phyloP scores from a whole-genome alignment of 2,797 vertebrate genomes.

The Labeo calbasu region DNA sequence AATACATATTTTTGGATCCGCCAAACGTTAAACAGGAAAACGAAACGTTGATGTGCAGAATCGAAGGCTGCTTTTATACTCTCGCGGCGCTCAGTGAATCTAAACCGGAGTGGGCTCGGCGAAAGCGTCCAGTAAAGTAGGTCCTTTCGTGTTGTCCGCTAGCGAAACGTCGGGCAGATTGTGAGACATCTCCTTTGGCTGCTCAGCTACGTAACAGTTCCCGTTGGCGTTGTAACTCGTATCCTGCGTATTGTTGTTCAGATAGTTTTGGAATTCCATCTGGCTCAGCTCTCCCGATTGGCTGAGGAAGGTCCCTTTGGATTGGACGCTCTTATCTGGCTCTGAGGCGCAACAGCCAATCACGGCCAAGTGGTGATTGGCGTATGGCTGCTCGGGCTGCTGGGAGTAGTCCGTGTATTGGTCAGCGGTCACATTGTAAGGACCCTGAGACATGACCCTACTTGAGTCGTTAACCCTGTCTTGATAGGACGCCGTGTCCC shows the following conservation, averaged over 20 bases:
- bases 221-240: conserved; percentile 82
- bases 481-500: conserved; percentile 75
- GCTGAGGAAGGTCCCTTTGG: conserved; percentile 81
- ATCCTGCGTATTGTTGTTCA: conserved; percentile 89
- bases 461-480: conserved; percentile 84
- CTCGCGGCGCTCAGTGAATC: conserved; percentile 31
- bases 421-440: conserved; percentile 85
- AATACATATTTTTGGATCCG: conserved; percentile 56
- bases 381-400: conserved; percentile 81
- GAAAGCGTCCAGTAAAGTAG: conserved; percentile 90
- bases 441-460: conserved; percentile 80
- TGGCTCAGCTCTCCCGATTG: conserved; percentile 80
- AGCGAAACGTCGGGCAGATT: conserved; percentile 88
- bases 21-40: conserved; percentile 29
- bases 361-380: conserved; percentile 81
- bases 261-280: conserved; percentile 90
- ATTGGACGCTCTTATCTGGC: conserved; percentile 77
- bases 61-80: conserved; percentile 48
- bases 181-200: conserved; percentile 81
- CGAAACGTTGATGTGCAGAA: conserved; percentile 56
- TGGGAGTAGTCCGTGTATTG: conserved; percentile 85
- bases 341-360: conserved; percentile 86
- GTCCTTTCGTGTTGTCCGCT: conserved; percentile 88
- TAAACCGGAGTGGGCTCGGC: conserved; percentile 87
- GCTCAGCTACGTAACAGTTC: conserved; percentile 79